Evolutionary conservation across 2,888 invertebrate species (phyloP).

Genomic region (Conomelus anceps): DNA sequence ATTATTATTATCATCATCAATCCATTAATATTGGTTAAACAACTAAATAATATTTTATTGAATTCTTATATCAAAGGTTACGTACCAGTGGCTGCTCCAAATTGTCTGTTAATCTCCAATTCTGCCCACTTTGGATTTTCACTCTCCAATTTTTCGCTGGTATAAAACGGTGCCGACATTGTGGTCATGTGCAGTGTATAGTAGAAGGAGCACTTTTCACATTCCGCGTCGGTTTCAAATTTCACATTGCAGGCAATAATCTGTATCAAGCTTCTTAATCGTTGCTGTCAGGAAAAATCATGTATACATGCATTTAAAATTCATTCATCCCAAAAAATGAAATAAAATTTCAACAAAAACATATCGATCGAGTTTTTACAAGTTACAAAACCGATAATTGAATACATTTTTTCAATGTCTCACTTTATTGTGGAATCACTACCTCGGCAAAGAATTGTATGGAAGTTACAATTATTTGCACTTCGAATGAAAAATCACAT

Average conservation of each 20-base stretch:
- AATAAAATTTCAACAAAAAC: neutral
- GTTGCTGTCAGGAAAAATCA: slow-evolving; percentile 48
- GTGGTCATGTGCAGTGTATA: slow-evolving; percentile 73
- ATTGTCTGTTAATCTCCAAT: slow-evolving; percentile 49
- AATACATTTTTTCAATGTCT: no score
- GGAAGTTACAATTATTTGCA: no score
- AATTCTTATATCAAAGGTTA: neutral
- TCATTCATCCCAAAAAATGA: neutral
- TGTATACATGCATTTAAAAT: slow-evolving; percentile 11
- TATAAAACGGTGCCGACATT: slow-evolving; percentile 77
- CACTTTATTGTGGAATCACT: no score
- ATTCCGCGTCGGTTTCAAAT: slow-evolving; percentile 40
- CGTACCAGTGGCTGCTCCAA: slow-evolving; percentile 37
- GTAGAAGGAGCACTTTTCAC: slow-evolving; percentile 57
- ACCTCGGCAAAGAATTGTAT: no score
- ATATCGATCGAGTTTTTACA: no score
- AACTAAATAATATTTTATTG: neutral
- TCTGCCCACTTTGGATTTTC: slow-evolving; percentile 76
- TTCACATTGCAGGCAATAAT: slow-evolving; percentile 58
- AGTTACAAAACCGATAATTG: no score
- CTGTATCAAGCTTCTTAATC: slow-evolving; percentile 71
- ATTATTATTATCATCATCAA: neutral
- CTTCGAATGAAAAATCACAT: no score
- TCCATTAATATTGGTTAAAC: neutral
- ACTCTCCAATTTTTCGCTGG: slow-evolving; percentile 65